Evolutionary conservation across 30 jellyfish, hydroid and myxozoan genomes (phyloP).

Genomic region (Aurelia coerulea): DNA sequence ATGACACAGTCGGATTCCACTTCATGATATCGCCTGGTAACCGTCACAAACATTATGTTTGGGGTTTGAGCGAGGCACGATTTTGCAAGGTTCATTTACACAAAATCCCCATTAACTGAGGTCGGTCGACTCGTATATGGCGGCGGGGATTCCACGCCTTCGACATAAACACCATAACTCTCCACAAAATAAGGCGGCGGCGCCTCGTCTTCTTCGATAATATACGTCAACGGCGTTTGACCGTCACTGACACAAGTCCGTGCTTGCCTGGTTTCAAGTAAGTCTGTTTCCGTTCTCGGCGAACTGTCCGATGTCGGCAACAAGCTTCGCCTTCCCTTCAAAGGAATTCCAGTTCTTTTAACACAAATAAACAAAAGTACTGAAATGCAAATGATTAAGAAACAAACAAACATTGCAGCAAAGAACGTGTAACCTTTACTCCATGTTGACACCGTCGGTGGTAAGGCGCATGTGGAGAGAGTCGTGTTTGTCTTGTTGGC

Average conservation of each 20-base stretch:
- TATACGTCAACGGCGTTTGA: constrained; percentile 39
- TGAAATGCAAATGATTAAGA: constrained; percentile 1
- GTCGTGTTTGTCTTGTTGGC: constrained; percentile 5
- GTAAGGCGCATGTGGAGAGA: constrained; percentile 6
- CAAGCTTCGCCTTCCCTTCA: constrained; percentile 16
- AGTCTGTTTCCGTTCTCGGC: background rate
- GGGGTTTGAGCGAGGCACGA: no score
- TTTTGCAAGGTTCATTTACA: constrained; percentile 1
- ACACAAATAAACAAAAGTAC: constrained; percentile 34
- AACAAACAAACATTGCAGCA: constrained; percentile 56
- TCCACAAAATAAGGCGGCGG: constrained; percentile 65
- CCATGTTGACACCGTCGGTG: background rate
- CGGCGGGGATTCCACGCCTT: constrained; percentile 64
- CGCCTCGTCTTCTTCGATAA: constrained; percentile 51
- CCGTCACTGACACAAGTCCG: constrained; percentile 53
- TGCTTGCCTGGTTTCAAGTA: constrained; percentile 29
- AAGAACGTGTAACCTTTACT: constrained; percentile 44
- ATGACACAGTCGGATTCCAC: no score
- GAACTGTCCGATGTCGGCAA: background rate
- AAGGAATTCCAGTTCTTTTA: constrained; percentile 36
- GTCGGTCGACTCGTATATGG: constrained; percentile 81
- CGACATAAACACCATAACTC: constrained; percentile 16
- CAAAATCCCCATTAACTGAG: constrained; percentile 71
- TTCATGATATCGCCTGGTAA: no score
- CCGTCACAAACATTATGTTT: no score